phyloP scores from a whole-genome alignment of 2,797 vertebrate species.

The Sebastes melanostomus region DNA sequence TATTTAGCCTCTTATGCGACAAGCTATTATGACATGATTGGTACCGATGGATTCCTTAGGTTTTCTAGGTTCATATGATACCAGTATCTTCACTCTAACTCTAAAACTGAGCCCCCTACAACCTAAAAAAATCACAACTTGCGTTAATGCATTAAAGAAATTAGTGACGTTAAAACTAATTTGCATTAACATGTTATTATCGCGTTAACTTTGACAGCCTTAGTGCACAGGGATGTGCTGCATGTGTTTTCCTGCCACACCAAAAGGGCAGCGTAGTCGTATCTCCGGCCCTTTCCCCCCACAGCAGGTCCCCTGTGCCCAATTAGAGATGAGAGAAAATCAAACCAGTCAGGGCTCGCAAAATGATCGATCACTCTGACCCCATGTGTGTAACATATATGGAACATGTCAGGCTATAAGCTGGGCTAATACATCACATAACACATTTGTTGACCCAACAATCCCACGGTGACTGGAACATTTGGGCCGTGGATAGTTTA shows the following conservation, averaged over 20 bases:
- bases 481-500: conserved; percentile 17
- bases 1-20: no score
- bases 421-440: conserved; percentile 68
- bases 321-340: conserved; percentile 73
- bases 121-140: no score
- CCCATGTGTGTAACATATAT: conserved; percentile 63
- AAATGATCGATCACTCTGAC: conserved; percentile 71
- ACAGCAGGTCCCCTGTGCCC: conserved; percentile 53
- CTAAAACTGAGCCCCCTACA: no score
- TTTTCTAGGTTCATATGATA: no score
- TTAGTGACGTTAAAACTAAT: no score
- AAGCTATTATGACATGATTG: no score
- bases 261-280: conserved; percentile 37
- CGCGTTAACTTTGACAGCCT: no score
- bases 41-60: no score
- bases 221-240: not conserved
- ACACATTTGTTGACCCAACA: conserved; percentile 58
- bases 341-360: conserved; percentile 50
- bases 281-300: conserved; percentile 20
- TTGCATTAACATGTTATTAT: no score
- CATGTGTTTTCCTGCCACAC: not conserved
- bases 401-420: conserved; percentile 67
- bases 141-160: no score
- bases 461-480: conserved; percentile 44
- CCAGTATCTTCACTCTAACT: no score